phyloP scores from a whole-genome alignment of 2,113 vertebrate genomes.

The Poecilia latipinna region DNA sequence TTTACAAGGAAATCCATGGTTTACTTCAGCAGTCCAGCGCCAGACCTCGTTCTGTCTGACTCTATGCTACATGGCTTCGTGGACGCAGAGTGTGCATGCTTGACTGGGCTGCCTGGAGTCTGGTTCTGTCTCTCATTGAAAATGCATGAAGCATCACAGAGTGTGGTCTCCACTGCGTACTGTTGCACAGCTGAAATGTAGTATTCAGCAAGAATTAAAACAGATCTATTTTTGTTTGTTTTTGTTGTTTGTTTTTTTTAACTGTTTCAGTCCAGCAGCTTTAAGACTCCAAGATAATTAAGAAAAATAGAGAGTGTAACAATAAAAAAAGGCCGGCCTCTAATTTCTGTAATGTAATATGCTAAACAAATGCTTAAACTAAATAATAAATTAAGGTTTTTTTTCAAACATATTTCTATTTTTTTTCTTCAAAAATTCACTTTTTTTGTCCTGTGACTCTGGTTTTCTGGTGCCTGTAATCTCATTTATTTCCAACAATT shows the following conservation, averaged over 20 bases:
- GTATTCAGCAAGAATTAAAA: not conserved
- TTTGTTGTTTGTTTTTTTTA: not conserved
- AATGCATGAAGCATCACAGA: not conserved
- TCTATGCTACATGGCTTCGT: not conserved
- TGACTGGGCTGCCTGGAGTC: not conserved
- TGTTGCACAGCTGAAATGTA: not conserved
- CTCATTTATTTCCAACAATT: not conserved
- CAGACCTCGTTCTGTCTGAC: not conserved
- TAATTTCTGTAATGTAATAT: not conserved
- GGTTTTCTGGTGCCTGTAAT: not conserved
- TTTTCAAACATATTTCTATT: not conserved
- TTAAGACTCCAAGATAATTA: not conserved
- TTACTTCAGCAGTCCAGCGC: not conserved
- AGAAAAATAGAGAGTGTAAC: not conserved
- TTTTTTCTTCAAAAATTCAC: not conserved
- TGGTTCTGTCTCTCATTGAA: not conserved
- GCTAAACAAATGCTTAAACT: not conserved
- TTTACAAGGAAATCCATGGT: not conserved
- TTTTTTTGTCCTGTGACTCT: not conserved
- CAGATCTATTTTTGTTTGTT: not conserved
- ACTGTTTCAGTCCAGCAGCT: not conserved
- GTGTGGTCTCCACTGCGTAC: not conserved
- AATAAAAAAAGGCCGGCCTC: not conserved
- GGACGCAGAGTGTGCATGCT: not conserved
- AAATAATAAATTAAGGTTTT: not conserved